Conservation (phyloP, 1,140 invertebrate genomes). For the Sogatella furcifera region DNA sequence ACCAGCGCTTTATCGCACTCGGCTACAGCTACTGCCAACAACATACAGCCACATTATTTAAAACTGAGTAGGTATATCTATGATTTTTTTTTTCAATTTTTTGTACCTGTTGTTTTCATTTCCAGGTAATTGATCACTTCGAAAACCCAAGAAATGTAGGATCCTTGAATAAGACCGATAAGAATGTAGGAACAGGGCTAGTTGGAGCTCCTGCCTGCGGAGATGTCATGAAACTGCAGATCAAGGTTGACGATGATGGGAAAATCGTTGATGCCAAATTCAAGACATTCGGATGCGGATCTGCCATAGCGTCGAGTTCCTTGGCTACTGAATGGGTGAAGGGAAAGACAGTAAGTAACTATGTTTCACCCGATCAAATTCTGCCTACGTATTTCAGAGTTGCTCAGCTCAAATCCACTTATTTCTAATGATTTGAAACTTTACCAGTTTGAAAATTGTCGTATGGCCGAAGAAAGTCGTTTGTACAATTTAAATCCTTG, state of each 20-base stretch:
- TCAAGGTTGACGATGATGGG: conserved; percentile 84
- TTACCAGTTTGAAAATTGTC: too few species aligned
- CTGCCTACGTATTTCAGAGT: too few species aligned
- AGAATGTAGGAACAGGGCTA: conserved; percentile 89
- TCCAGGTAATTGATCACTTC: conserved; percentile 95
- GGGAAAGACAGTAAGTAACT: conserved; percentile 84
- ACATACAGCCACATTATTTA: too few species aligned
- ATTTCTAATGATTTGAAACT: not conserved
- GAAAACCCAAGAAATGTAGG: conserved; percentile 99
- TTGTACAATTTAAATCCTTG: too few species aligned
- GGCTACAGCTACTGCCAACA: too few species aligned
- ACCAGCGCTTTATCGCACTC: too few species aligned
- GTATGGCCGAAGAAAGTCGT: not conserved
- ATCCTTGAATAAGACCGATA: conserved; percentile 91
- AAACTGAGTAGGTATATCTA: too few species aligned
- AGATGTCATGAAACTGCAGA: conserved; percentile 99
- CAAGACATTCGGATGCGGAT: conserved; percentile 99
- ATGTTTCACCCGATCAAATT: not conserved
- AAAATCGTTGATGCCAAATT: conserved; percentile 99
- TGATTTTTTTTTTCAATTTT: too few species aligned
- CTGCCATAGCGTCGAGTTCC: conserved; percentile 97
- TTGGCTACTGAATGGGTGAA: conserved; percentile 99
- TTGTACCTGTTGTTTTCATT: conserved; percentile 12
- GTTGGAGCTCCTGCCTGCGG: conserved; percentile 99
- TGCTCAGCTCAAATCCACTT: too few species aligned